A percentile compares a stretch with the other conserved stretches of the same genome.
Conservation (phyloP, 2,888 invertebrate genomes). For the Piscicola geometra region DNA sequence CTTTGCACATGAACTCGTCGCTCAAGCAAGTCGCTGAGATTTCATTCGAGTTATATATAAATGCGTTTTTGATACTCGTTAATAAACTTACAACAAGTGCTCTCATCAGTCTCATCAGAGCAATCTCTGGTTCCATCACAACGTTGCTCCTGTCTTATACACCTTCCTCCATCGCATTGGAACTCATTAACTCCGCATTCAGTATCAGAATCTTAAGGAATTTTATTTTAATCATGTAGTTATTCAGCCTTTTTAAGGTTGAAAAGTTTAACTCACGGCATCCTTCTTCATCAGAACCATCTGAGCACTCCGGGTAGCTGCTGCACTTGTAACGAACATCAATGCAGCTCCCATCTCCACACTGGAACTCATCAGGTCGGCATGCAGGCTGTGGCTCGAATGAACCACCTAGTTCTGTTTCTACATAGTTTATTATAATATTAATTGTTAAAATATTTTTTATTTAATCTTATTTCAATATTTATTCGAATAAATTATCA, state of each 20-base stretch:
- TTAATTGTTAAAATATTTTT: no score
- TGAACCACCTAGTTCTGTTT: not conserved
- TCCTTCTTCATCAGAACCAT: slow-evolving; percentile 39
- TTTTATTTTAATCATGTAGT: no score
- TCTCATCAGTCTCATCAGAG: slow-evolving; percentile 82
- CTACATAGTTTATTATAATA: not conserved
- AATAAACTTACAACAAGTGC: slow-evolving; percentile 61
- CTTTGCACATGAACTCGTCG: slow-evolving; percentile 52
- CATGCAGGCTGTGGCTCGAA: not conserved
- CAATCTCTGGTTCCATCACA: slow-evolving; percentile 89
- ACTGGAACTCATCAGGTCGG: slow-evolving; percentile 34
- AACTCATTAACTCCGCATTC: no score
- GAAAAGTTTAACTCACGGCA: slow-evolving; percentile 23
- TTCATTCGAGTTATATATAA: not conserved
- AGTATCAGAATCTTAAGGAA: no score
- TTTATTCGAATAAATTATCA: no score
- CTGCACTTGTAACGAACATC: slow-evolving; percentile 37
- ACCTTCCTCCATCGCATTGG: slow-evolving; percentile 38
- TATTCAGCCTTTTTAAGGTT: not conserved
- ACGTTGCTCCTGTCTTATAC: slow-evolving; percentile 31
- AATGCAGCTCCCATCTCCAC: slow-evolving; percentile 38
- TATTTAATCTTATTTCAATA: no score
- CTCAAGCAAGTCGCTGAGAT: not conserved
- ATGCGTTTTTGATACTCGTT: no score
- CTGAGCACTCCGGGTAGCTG: slow-evolving; percentile 37